phyloP scores from a whole-genome alignment of 2,113 vertebrate genomes.

The Antigone vipio region DNA sequence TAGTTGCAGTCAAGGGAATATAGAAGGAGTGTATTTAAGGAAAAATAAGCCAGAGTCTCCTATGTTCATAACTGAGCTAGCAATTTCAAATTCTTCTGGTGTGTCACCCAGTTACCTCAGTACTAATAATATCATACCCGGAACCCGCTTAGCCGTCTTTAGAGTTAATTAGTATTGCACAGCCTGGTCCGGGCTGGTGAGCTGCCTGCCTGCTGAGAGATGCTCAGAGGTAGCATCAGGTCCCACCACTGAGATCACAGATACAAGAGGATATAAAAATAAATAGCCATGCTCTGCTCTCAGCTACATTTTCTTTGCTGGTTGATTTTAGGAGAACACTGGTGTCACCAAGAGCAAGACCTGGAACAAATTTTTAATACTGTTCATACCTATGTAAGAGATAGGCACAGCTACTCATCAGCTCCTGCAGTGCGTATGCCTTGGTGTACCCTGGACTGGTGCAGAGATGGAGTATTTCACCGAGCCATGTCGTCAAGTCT shows the following conservation, averaged over 20 bases:
- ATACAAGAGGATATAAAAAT: background rate
- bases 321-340: background rate
- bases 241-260: background rate
- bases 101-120: background rate
- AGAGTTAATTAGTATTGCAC: background rate
- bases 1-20: conserved; percentile 25
- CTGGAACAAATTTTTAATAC: background rate
- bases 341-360: background rate
- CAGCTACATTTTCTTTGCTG: background rate
- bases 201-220: background rate
- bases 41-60: background rate
- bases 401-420: background rate
- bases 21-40: background rate
- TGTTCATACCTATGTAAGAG: background rate
- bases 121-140: background rate
- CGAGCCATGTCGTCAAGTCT: background rate
- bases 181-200: rapidly evolving
- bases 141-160: background rate
- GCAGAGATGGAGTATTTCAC: background rate
- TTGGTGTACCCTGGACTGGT: too few species aligned
- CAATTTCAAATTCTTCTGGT: background rate
- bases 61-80: background rate
- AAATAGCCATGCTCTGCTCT: background rate
- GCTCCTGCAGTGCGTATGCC: background rate
- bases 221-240: background rate